Conservation (phyloP, 2,797 vertebrate species). For the Lycodopsis pacificus region DNA sequence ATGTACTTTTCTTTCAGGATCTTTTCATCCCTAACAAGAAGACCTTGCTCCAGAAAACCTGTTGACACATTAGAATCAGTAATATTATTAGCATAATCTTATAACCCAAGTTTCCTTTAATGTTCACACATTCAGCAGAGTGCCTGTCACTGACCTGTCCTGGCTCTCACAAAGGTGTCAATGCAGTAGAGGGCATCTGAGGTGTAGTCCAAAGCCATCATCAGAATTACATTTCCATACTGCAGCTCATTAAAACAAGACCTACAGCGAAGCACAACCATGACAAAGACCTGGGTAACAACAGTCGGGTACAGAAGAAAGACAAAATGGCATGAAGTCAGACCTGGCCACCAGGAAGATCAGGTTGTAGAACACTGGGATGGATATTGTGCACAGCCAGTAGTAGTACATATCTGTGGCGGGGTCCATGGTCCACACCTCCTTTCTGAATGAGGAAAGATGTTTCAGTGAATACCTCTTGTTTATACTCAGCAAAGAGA, state of each 20-base stretch:
- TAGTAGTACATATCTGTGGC: slow-evolving; percentile 91
- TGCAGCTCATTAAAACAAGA: slow-evolving; percentile 96
- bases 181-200: slow-evolving; percentile 88
- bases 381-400: slow-evolving; percentile 89
- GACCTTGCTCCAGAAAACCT: slow-evolving; percentile 98
- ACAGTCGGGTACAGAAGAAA: neutral
- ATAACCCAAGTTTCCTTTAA: neutral
- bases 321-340: neutral
- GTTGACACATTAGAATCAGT: slow-evolving; percentile 21
- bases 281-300: neutral
- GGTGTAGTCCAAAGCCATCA: slow-evolving; percentile 89
- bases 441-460: slow-evolving; percentile 81
- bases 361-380: slow-evolving; percentile 95
- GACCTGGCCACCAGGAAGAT: slow-evolving; percentile 95
- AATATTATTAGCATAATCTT: neutral
- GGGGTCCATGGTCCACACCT: slow-evolving; percentile 91
- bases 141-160: slow-evolving; percentile 87
- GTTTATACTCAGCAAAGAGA: neutral
- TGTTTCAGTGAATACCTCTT: neutral
- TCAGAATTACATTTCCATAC: slow-evolving; percentile 76
- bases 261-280: slow-evolving; percentile 72
- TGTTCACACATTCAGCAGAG: neutral
- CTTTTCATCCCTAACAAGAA: slow-evolving; percentile 89
- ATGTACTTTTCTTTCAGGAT: slow-evolving; percentile 87
- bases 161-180: slow-evolving; percentile 88